A percentile compares a stretch with the other conserved stretches of the same genome.
Evolutionary conservation across 2,113 vertebrate species (phyloP).

Genomic region (Herpailurus yagouaroundi): DNA sequence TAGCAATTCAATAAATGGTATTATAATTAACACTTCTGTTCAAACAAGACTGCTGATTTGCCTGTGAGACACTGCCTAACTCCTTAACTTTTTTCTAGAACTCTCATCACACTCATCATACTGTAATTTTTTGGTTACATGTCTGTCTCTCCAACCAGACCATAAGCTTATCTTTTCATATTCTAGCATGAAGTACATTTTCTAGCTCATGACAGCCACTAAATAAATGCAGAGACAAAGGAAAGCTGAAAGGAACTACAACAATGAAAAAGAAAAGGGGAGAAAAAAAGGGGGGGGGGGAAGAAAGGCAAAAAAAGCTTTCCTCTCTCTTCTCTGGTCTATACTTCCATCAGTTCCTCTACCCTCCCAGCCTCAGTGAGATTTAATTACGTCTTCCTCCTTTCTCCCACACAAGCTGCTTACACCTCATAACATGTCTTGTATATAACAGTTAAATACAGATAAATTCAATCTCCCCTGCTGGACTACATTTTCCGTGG

Average conservation of each 20-base stretch:
- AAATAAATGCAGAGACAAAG: neutral
- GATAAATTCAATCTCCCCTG: neutral
- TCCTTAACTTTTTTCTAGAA: neutral
- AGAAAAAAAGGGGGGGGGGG: fast-evolving
- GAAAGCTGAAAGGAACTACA: neutral
- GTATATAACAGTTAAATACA: neutral
- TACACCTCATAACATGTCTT: neutral
- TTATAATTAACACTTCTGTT: constrained; percentile 4
- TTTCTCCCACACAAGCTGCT: neutral
- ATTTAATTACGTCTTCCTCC: neutral
- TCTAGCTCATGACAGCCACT: neutral
- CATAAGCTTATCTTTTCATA: neutral
- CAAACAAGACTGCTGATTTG: neutral
- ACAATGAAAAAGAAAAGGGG: neutral
- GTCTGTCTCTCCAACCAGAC: neutral
- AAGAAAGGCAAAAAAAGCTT: neutral
- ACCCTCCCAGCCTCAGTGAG: neutral
- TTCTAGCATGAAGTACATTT: neutral
- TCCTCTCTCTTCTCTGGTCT: neutral
- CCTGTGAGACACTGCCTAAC: neutral
- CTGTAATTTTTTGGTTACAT: neutral
- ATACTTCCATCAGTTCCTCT: neutral
- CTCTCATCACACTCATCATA: neutral
- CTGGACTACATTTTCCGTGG: neutral
- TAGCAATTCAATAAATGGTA: neutral